These are phyloP conservation scores for Apis cerana DNA, from an alignment of 1,140 invertebrate species.

Conservation along the genomic window DNA sequence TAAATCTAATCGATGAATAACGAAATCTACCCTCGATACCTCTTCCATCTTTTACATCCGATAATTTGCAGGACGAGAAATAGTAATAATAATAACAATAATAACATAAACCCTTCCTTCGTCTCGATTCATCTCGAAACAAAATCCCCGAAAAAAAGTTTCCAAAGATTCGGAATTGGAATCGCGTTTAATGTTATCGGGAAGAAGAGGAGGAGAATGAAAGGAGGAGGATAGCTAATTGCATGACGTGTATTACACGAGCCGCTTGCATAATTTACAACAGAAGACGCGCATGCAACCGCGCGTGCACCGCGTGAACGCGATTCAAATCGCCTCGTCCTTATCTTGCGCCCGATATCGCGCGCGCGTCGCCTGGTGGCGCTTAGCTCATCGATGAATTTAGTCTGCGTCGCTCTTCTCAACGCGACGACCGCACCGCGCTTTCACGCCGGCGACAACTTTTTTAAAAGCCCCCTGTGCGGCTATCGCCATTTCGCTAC, in stretches of 20 bases:
- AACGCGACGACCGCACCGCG: not conserved
- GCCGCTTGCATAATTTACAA: conserved; percentile 41
- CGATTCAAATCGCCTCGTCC: conserved; percentile 54
- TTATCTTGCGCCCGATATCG: conserved; percentile 59
- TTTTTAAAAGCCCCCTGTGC: no score
- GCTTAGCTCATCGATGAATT: conserved; percentile 68
- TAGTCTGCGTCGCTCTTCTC: conserved; percentile 28
- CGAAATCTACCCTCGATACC: no score
- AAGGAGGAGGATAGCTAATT: not conserved
- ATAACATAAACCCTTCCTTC: not conserved
- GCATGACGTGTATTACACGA: conserved; percentile 12
- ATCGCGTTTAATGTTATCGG: not conserved
- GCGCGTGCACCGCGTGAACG: conserved; percentile 40
- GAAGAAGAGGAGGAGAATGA: no score
- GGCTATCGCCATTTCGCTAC: no score
- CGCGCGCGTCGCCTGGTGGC: conserved; percentile 40
- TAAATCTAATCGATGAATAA: no score
- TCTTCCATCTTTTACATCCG: no score
- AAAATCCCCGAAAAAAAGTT: not conserved
- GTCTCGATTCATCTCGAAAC: not conserved
- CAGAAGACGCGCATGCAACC: conserved; percentile 43
- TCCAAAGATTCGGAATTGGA: not conserved
- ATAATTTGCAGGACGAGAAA: not conserved
- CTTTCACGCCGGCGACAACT: not conserved
- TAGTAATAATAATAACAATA: not conserved